Base-by-base conservation (phyloP, 2,888 invertebrate species). In the Acronicta leporina region DNA sequence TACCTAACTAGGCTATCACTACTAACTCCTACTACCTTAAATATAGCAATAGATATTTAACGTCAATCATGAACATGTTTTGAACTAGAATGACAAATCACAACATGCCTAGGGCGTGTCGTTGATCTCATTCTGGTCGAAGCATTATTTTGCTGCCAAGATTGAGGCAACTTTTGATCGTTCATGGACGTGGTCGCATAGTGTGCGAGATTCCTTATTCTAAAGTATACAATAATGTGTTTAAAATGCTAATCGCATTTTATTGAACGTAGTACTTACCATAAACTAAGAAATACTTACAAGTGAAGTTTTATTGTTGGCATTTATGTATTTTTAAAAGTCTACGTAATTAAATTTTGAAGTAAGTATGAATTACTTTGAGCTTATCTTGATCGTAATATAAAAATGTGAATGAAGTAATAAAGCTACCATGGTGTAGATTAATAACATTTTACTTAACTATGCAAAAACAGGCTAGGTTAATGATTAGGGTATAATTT, bases 191-290 rank as follows among this genome's bases (percentile, higher is more conserved):
- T 11, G 11, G 33, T 11, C 33, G 33, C 3, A 38, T 6, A 38
- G 38, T 38, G 38, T 38, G n/a, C n/a, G 6, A 38, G 7, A n/a
- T 38, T 0, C 38, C 38, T 25, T 25, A 43, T 5, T 25, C 13
- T 13, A 43, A 16, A 42, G 20, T 43, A 25, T 25, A 20, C 1
- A 20, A 16, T 43, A 16, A 14, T 38, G 20, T 35, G 35, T 48
- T 38, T 38, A 38, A 48, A 48, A 48, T 48, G 35, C 20, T 38
- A 38, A 48, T 20, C 13, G 8, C 30, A 53, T 45, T 44, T 54
- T 49, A 65, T 10, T 45, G 42, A 7, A 25, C 35, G 53, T 46
- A 16, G 20, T 27, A 54, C 54, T 69, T 44, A 33, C 16, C 13
- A n/a, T 42, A 10, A 53, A 54, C 65, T 33, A 54, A 49, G 41